A percentile compares a stretch with the other conserved stretches of the same genome.
These are phyloP conservation scores for Habropoda laboriosa DNA, from an alignment of 1,140 invertebrate genomes.

Conservation along the genomic window DNA sequence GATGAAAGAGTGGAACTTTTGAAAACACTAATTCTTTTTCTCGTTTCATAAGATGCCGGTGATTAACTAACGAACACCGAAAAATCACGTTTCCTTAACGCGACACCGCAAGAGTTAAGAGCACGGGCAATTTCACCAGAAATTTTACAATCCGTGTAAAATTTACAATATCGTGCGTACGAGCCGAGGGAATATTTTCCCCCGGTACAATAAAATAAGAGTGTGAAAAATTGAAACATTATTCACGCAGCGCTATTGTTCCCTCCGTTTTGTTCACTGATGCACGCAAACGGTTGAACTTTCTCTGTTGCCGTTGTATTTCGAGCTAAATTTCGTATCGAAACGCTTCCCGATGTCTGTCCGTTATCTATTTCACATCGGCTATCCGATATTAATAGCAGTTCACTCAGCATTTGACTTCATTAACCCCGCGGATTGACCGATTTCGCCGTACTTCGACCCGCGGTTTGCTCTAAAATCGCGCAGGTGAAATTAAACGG, in stretches of 20 bases:
- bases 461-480: slow-evolving; percentile 7
- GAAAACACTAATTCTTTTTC: too few species aligned
- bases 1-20: too few species aligned
- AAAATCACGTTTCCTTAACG: too few species aligned
- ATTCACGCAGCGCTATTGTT: slow-evolving; percentile 54
- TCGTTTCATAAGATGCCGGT: too few species aligned
- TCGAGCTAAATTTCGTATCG: slow-evolving; percentile 45
- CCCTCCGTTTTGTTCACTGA: slow-evolving; percentile 32
- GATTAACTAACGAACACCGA: too few species aligned
- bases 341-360: slow-evolving; percentile 43
- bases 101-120: too few species aligned
- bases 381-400: slow-evolving; percentile 31
- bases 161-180: too few species aligned
- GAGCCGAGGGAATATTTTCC: too few species aligned
- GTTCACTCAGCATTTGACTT: slow-evolving; percentile 42
- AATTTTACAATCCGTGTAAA: too few species aligned
- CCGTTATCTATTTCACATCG: slow-evolving; percentile 41
- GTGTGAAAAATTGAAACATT: slow-evolving; percentile 58
- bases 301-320: slow-evolving; percentile 39
- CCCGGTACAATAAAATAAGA: too few species aligned
- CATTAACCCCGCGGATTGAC: slow-evolving; percentile 40
- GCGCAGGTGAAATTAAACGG: not conserved
- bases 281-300: slow-evolving; percentile 49
- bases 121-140: too few species aligned
- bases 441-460: slow-evolving; percentile 5